These are phyloP conservation scores for Neocrepidodera transversa DNA, from an alignment of 2,888 invertebrate genomes.

Conservation along the genomic window DNA sequence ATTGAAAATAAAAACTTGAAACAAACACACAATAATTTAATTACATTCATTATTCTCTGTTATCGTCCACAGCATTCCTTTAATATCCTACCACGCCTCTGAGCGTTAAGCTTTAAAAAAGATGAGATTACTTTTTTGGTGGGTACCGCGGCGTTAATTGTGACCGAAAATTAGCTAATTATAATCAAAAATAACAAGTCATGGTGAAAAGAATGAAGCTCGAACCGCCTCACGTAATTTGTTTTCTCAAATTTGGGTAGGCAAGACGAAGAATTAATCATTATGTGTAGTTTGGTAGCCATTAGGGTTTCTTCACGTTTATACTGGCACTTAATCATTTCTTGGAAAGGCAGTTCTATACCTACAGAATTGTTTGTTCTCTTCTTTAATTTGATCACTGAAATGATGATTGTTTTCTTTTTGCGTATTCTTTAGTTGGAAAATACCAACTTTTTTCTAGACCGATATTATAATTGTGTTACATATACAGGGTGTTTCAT, in stretches of 20 bases:
- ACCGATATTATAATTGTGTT: too few species aligned
- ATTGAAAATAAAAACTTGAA: constrained; percentile 10
- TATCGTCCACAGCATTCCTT: constrained; percentile 12
- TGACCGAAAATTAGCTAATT: constrained; percentile 45
- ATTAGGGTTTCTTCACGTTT: constrained; percentile 24
- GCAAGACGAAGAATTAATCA: constrained; percentile 34
- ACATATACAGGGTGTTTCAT: too few species aligned
- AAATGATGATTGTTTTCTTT: constrained; percentile 12
- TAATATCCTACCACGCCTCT: constrained; percentile 20
- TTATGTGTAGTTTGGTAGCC: constrained; percentile 38
- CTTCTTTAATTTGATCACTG: constrained; percentile 12
- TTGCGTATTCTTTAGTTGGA: too few species aligned
- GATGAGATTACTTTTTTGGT: constrained; percentile 25
- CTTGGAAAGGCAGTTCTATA: constrained; percentile 11
- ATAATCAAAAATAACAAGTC: constrained; percentile 40
- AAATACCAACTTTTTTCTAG: too few species aligned
- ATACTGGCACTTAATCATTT: constrained; percentile 19
- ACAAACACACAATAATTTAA: constrained; percentile 16
- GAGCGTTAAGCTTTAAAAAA: constrained; percentile 12
- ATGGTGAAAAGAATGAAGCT: constrained; percentile 41
- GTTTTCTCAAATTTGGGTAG: constrained; percentile 37
- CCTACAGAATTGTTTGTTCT: constrained; percentile 6
- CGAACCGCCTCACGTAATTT: constrained; percentile 41
- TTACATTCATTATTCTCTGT: constrained; percentile 16
- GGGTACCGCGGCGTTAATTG: constrained; percentile 40